A percentile compares a stretch with the other conserved stretches of the same genome.
These are phyloP conservation scores for Drosophila orosa DNA, from an alignment of 1,140 invertebrate genomes.

Conservation along the genomic window DNA sequence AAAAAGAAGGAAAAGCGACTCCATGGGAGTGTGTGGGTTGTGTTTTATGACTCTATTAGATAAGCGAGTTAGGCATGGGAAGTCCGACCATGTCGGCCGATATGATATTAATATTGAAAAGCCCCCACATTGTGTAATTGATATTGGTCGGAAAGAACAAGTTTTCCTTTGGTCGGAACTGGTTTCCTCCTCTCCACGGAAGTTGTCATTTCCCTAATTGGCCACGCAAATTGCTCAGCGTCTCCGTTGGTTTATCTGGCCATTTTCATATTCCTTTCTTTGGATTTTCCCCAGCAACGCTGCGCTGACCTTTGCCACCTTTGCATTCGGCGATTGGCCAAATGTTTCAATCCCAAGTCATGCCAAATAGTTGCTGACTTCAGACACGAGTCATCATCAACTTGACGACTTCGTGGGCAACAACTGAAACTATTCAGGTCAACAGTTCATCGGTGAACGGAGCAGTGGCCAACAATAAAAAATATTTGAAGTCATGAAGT, in stretches of 20 bases:
- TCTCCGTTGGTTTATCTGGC: conserved; percentile 15
- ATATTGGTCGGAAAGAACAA: conserved; percentile 61
- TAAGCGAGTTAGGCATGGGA: conserved; percentile 49
- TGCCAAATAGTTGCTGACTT: conserved; percentile 49
- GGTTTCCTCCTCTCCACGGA: conserved; percentile 30
- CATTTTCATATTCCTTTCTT: conserved; percentile 33
- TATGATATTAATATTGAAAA: conserved; percentile 64
- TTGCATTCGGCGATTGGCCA: conserved; percentile 62
- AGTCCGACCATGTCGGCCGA: conserved; percentile 27
- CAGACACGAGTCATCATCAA: conserved; percentile 66
- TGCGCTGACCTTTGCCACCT: conserved; percentile 49
- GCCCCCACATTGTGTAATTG: conserved; percentile 72
- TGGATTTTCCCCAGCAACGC: conserved; percentile 37
- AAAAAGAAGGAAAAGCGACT: conserved; percentile 2
- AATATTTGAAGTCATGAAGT: conserved; percentile 52
- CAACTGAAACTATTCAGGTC: conserved; percentile 65
- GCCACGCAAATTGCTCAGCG: conserved; percentile 37
- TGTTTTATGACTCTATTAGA: conserved; percentile 77
- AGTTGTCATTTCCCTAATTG: conserved; percentile 51
- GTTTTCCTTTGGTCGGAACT: conserved; percentile 49
- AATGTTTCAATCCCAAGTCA: conserved; percentile 71
- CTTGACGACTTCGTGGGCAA: conserved; percentile 63
- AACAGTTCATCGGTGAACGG: conserved; percentile 66
- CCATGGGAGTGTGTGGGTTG: conserved; percentile 35
- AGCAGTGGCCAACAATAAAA: conserved; percentile 23